Base-by-base conservation (phyloP, 1,140 invertebrate species). In the Whitmania pigra region DNA sequence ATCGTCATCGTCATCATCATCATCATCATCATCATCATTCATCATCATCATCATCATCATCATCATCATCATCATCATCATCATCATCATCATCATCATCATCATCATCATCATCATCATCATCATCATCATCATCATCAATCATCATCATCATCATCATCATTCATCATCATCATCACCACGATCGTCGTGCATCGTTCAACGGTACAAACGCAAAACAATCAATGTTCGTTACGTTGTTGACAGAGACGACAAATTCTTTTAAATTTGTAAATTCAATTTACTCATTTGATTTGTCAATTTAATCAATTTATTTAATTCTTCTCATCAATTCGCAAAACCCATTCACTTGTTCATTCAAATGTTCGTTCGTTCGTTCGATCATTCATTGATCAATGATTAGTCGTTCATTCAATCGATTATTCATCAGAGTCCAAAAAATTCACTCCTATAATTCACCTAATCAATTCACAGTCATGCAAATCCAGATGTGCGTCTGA, bases 31-130 rank as follows among this genome's bases (percentile, higher is more conserved):
- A 67, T n/a, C n/a, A n/a, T n/a, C n/a, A n/a, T n/a, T n/a, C n/a
- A n/a, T n/a, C n/a, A n/a, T n/a, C n/a, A n/a, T 67, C 29, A 67
- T 67, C 29, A 67, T 67, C 29, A 27, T 67, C 29, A 67, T 25
- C 5, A 67, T 67, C 7, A 67, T 67, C 7, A 67, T 27, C 7
- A 36, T 68, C 67, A 68, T 68, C 67, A 6, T 68, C 67, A 36
- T 68, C 31, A 17, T 68, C 67, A 17, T 68, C 27, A 68, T 27
- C 67, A 27, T 68, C 31, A 0, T 68, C 31, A 27, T 36, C 18
- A n/a, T n/a, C n/a, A n/a, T n/a, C n/a, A n/a, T n/a, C n/a, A n/a
- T n/a, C n/a, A n/a, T 57, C 25, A 27, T n/a, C 20, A 57, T n/a
- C 25, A 5, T 27, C 55, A 9, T 57, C 2, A 9, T 57, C 55